Evolutionary conservation across 1,140 invertebrate species (phyloP), one percentile per base, ranked within the genome.

Genomic region (Chelonus insularis): DNA sequence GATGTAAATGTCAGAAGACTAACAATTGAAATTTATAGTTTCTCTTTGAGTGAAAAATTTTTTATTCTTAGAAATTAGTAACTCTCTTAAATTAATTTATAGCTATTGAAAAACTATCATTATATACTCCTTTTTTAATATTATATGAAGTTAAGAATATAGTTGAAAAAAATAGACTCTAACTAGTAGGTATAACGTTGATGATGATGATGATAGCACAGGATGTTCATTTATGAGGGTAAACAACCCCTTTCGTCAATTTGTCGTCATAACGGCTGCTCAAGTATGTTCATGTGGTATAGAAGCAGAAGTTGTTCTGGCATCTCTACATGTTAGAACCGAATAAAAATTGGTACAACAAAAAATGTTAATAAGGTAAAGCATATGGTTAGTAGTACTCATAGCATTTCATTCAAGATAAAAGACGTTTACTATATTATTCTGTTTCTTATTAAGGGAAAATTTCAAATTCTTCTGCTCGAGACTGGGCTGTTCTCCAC

Each of bases 81-180:
- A n/a, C n/a, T n/a, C n/a, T n/a, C n/a, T n/a, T 50, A 50, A 50
- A 50, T 50, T 23, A 50, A 50, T 29, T 50, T 50, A 32, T 11
- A 11, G 18, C 1, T n/a, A n/a, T n/a, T n/a, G n/a, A n/a, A n/a
- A n/a, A n/a, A n/a, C n/a, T 50, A 50, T 50, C n/a, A 50, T 50
- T 29, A 50, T 50, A 23, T 32, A 12, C 11, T 50, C 29, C 29
- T 50, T 50, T 29, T 1, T 50, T 5, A 12, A 11, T n/a, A n/a
- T 5, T 5, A n/a, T 39, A 2, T 39, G n/a, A 50, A 9, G 45
- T 12, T 48, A 50, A 50, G 29, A 50, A 50, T n/a, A 23, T 50
- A 45, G 11, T 9, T 45, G 18, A 6, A 45, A 45, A 6, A 9
- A 16, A 9, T 45, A 4, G 8, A 34, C 6, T 34, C 11, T 34